Conservation (phyloP, 23 tunicate species). For the Styela clava region DNA sequence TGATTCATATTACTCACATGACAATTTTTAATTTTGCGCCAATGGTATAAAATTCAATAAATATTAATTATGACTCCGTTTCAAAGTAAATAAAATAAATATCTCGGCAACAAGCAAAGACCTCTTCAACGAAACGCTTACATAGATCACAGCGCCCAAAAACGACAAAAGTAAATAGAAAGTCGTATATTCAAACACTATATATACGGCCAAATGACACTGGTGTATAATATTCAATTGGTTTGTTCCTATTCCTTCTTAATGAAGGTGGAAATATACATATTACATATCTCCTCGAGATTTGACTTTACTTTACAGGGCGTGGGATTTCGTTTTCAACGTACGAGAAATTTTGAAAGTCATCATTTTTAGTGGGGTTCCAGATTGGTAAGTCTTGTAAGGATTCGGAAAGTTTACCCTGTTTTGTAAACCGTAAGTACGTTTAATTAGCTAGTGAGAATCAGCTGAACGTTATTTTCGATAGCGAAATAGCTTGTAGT, state of each 20-base stretch:
- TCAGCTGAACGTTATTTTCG: too few species aligned
- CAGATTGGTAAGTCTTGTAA: too few species aligned
- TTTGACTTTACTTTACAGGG: neutral
- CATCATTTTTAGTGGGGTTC: neutral
- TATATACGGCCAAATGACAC: neutral
- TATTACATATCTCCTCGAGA: neutral
- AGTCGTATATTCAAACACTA: neutral
- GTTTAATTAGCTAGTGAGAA: too few species aligned
- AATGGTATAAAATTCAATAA: neutral
- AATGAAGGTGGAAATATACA: neutral
- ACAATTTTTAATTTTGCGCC: too few species aligned
- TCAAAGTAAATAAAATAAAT: neutral
- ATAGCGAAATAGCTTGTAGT: too few species aligned
- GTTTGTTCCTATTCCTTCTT: neutral
- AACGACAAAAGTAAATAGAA: neutral
- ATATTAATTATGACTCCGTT: neutral
- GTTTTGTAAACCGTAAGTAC: too few species aligned
- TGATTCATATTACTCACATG: too few species aligned
- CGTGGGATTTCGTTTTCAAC: neutral
- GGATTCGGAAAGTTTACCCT: too few species aligned
- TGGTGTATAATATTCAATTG: neutral
- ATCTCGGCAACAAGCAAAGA: neutral
- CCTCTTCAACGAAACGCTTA: neutral
- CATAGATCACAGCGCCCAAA: neutral
- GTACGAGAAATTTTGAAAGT: neutral